These are phyloP conservation scores for Spatulosminthurus flaviceps DNA, from an alignment of 2,888 invertebrate species.

Conservation along the genomic window DNA sequence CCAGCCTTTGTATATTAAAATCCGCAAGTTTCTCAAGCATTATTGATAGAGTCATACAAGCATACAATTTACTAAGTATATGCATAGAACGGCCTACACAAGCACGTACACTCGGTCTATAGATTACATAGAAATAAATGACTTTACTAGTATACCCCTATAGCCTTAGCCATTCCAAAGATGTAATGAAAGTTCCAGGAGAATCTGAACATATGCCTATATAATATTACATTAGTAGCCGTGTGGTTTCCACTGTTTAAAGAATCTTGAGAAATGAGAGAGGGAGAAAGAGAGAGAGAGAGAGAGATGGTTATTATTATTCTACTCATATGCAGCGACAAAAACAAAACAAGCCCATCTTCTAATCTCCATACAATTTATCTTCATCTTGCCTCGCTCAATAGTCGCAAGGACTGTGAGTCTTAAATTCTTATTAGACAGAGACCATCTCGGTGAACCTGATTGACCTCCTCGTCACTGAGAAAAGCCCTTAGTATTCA, in stretches of 20 bases:
- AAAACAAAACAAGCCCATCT: conserved; percentile 45
- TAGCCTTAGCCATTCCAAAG: no score
- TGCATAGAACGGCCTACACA: no score
- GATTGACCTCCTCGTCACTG: conserved; percentile 28
- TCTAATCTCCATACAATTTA: conserved; percentile 44
- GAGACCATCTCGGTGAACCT: conserved; percentile 15
- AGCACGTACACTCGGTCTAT: no score
- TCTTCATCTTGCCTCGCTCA: conserved; percentile 38
- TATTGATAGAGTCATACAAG: no score
- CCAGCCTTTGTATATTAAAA: no score
- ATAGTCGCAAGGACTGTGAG: background rate
- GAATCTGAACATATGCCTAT: background rate
- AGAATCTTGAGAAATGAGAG: no score
- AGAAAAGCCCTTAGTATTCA: conserved; percentile 43
- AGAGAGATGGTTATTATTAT: conserved; percentile 38
- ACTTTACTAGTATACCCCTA: no score
- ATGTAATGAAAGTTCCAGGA: no score
- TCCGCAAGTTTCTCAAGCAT: no score
- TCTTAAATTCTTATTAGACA: conserved; percentile 18
- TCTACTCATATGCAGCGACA: conserved; percentile 43
- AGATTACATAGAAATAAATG: no score
- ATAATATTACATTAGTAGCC: background rate
- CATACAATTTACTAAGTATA: no score
- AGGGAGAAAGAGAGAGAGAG: no score
- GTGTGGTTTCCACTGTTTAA: conserved; percentile 4